These are phyloP conservation scores for Leptinotarsa peninsularis DNA, from an alignment of 2,888 invertebrate species.

Conservation along the genomic window DNA sequence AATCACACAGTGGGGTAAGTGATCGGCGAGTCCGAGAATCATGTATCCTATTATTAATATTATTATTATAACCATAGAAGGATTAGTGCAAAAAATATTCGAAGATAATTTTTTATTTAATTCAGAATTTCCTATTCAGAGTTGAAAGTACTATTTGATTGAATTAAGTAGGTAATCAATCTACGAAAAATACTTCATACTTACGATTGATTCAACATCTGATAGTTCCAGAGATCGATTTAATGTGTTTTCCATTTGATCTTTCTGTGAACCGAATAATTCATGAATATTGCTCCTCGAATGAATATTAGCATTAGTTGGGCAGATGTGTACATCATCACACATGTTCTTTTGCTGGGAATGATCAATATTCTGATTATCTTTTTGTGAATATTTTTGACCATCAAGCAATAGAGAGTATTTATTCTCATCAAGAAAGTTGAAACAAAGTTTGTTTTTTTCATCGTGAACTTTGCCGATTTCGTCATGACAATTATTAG, in stretches of 20 bases:
- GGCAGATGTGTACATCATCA: background rate
- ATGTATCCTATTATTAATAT: too few relatives aligned
- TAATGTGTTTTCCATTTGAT: background rate
- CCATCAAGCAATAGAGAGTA: background rate
- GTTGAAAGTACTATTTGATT: too few relatives aligned
- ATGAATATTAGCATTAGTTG: background rate
- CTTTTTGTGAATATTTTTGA: background rate
- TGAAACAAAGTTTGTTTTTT: background rate
- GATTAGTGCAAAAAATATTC: too few relatives aligned
- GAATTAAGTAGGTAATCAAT: too few relatives aligned
- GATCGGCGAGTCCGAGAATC: too few relatives aligned
- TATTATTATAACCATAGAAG: too few relatives aligned
- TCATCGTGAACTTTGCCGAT: background rate
- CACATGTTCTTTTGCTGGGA: background rate
- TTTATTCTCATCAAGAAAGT: background rate
- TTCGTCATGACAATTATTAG: background rate
- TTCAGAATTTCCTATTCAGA: too few relatives aligned
- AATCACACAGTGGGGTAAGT: too few relatives aligned
- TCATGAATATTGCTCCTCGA: background rate
- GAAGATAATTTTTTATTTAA: too few relatives aligned
- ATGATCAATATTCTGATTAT: background rate
- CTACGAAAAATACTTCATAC: background rate
- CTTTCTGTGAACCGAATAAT: background rate
- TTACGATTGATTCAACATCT: background rate
- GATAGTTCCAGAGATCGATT: background rate